These are phyloP conservation scores for Drosophila neotestacea DNA, from an alignment of 2,888 invertebrate species.

Conservation along the genomic window DNA sequence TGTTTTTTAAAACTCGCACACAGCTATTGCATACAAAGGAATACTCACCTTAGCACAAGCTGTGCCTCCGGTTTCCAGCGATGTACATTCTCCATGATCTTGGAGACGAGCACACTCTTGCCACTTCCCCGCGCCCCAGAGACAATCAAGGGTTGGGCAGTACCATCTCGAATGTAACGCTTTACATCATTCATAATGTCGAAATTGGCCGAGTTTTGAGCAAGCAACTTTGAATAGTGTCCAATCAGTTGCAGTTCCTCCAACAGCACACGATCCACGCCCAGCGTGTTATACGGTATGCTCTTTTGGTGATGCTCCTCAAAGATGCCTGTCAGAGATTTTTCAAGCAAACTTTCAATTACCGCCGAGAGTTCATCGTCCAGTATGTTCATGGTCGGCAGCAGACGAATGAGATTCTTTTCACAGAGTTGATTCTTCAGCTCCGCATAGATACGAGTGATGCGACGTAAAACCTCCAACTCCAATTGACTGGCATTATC, in stretches of 20 bases:
- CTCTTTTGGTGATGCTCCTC: constrained; percentile 89
- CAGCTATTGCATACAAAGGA: not conserved
- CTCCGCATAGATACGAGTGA: constrained; percentile 90
- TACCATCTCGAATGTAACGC: constrained; percentile 86
- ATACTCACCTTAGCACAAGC: constrained; percentile 84
- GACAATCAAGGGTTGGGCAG: constrained; percentile 88
- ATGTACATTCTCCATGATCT: constrained; percentile 89
- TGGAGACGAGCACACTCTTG: constrained; percentile 92
- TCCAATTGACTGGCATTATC: constrained; percentile 87
- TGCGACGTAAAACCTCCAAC: constrained; percentile 89
- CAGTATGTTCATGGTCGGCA: constrained; percentile 84
- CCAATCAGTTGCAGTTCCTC: constrained; percentile 90
- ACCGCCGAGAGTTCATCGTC: constrained; percentile 86
- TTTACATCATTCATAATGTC: constrained; percentile 84
- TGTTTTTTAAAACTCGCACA: too few relatives aligned
- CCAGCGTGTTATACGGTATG: constrained; percentile 88
- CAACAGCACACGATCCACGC: constrained; percentile 90
- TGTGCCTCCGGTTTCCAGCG: constrained; percentile 88
- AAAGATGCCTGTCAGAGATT: constrained; percentile 89
- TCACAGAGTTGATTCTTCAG: constrained; percentile 91
- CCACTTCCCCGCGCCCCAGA: constrained; percentile 93
- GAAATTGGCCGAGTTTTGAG: constrained; percentile 87
- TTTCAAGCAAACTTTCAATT: constrained; percentile 89
- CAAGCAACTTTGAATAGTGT: constrained; percentile 89
- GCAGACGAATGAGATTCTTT: constrained; percentile 89